These are phyloP conservation scores for Drosophila ercepeae DNA, from an alignment of 1,140 invertebrate genomes.

Conservation along the genomic window DNA sequence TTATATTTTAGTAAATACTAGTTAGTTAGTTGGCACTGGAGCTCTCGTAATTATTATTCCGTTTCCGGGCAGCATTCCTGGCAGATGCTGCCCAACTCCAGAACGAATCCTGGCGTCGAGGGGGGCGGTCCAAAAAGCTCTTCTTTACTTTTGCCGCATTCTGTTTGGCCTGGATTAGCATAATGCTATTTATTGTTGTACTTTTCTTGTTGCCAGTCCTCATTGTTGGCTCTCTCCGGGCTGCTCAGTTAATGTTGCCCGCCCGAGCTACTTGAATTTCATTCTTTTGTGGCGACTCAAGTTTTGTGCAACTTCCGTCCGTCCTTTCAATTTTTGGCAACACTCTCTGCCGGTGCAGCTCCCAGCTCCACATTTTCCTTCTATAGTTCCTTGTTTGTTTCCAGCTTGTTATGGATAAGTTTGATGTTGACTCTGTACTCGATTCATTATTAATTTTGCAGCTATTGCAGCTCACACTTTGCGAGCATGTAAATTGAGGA, in stretches of 20 bases:
- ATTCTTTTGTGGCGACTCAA: conserved; percentile 35
- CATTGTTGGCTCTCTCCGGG: conserved; percentile 40
- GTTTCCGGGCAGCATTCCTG: conserved; percentile 30
- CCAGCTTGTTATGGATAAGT: conserved; percentile 39
- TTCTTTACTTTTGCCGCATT: conserved; percentile 74
- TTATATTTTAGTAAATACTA: conserved; percentile 53
- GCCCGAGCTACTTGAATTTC: conserved; percentile 49
- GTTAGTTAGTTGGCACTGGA: conserved; percentile 42
- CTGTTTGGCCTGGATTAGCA: conserved; percentile 79
- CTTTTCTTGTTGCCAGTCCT: conserved; percentile 61
- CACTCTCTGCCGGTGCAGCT: conserved; percentile 23
- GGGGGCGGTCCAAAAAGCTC: conserved; percentile 41
- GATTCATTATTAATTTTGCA: conserved; percentile 50
- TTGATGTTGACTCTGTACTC: conserved; percentile 35
- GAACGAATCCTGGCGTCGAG: conserved; percentile 6
- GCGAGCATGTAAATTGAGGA: conserved; percentile 40
- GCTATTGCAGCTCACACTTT: conserved; percentile 33
- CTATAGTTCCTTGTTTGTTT: conserved; percentile 24
- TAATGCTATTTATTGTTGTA: conserved; percentile 80
- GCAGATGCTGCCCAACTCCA: conserved; percentile 57
- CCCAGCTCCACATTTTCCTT: conserved; percentile 5
- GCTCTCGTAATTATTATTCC: conserved; percentile 44
- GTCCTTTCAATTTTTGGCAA: conserved; percentile 27
- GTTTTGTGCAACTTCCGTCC: conserved; percentile 33
- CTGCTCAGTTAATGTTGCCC: conserved; percentile 65